Conservation (phyloP, 2,113 vertebrate species). For the Sapayoa aenigma region DNA sequence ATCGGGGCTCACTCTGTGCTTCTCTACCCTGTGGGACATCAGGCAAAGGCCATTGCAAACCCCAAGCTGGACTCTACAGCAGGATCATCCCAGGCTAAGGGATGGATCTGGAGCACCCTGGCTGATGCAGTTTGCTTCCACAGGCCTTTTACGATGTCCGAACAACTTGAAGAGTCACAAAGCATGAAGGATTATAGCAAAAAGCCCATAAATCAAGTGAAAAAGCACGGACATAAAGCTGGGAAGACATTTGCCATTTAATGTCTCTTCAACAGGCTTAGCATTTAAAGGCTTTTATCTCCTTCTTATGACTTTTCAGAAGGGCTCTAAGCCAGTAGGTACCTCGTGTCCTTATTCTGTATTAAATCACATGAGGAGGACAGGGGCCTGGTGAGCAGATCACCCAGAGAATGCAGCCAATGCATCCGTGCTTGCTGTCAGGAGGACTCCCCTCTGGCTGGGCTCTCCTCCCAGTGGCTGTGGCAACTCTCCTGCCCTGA, state of each 20-base stretch:
- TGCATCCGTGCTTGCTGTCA: rapidly evolving
- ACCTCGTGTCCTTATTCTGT: not conserved
- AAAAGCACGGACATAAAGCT: conserved; percentile 27
- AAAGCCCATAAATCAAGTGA: conserved; percentile 5
- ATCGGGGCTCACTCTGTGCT: not conserved
- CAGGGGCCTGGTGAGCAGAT: not conserved
- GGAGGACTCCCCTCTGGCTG: not conserved
- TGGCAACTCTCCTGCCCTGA: not conserved
- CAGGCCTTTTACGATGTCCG: not conserved
- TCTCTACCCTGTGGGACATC: not conserved
- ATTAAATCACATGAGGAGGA: not conserved
- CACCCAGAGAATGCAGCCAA: not conserved
- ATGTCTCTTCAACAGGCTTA: conserved; percentile 41
- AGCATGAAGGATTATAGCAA: conserved; percentile 19
- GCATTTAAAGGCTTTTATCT: conserved; percentile 55
- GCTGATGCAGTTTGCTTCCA: not conserved
- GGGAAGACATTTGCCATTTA: conserved; percentile 43
- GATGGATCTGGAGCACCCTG: not conserved
- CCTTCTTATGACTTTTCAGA: conserved; percentile 19
- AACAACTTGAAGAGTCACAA: conserved; percentile 21
- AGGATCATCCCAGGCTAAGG: not conserved
- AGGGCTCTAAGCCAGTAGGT: conserved; percentile 39
- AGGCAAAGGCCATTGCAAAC: not conserved
- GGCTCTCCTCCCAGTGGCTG: not conserved
- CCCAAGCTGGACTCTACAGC: not conserved